These are phyloP conservation scores for Gopherus flavomarginatus DNA, from an alignment of 2,113 vertebrate genomes.

Conservation along the genomic window DNA sequence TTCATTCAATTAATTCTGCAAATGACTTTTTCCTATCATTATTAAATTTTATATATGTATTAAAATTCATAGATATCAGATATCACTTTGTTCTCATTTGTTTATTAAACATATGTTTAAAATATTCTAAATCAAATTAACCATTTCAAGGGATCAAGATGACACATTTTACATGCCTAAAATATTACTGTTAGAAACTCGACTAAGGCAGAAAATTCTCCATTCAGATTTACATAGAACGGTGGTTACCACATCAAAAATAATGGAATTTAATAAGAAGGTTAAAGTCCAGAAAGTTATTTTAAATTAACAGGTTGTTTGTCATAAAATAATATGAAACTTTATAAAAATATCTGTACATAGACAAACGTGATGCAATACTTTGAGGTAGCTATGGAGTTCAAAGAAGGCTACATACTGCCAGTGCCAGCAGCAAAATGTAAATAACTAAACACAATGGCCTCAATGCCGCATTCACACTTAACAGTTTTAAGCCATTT, in stretches of 20 bases:
- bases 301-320: conserved; percentile 18
- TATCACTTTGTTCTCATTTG: neutral
- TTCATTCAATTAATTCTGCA: conserved; percentile 13
- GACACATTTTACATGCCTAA: neutral
- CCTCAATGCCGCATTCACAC: neutral
- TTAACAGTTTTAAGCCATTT: conserved; percentile 16
- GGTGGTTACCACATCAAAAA: neutral
- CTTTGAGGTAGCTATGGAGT: neutral
- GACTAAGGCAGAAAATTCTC: neutral
- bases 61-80: neutral
- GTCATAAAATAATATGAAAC: neutral
- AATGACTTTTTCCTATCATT: neutral
- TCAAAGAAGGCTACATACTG: neutral
- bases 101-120: conserved; percentile 17
- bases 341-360: neutral
- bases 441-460: neutral
- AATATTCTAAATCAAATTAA: conserved; percentile 35
- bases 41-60: neutral
- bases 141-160: neutral
- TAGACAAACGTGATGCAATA: neutral
- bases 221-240: neutral
- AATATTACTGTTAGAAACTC: neutral
- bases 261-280: conserved; percentile 43
- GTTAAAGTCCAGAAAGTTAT: conserved; percentile 7
- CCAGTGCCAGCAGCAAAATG: neutral